Percentiles rank a stretch among this genome's conserved stretches.
Conservation (phyloP, 2,113 vertebrate genomes). For the Gavia stellata region DNA sequence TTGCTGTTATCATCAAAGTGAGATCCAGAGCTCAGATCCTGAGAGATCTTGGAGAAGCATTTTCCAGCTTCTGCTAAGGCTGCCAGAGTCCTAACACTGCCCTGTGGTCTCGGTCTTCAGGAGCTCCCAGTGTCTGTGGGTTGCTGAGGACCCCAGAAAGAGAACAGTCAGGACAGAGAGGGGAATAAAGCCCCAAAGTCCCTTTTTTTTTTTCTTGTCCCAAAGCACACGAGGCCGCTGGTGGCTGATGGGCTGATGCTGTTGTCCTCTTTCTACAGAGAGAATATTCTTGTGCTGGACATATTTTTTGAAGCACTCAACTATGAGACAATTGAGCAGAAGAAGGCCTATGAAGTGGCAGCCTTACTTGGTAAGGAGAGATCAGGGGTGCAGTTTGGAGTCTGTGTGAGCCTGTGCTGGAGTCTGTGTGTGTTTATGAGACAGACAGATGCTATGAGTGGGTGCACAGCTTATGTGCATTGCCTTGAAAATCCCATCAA, state of each 20-base stretch:
- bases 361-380: conserved; percentile 87
- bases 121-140: neutral
- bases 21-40: neutral
- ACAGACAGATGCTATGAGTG: neutral
- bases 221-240: neutral
- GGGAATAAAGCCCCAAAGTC: neutral
- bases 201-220: neutral
- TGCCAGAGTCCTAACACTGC: neutral
- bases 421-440: neutral
- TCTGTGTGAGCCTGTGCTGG: neutral
- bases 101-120: neutral
- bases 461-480: neutral
- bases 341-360: conserved; percentile 97
- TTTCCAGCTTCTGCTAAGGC: neutral
- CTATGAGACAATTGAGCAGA: conserved; percentile 98
- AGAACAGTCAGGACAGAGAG: neutral
- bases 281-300: conserved; percentile 97
- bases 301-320: conserved; percentile 99
- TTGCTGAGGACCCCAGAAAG: neutral
- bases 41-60: neutral
- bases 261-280: conserved; percentile 72
- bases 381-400: neutral
- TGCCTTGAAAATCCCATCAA: neutral
- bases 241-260: neutral
- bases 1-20: neutral